These are phyloP conservation scores for Campylorhamphus procurvoides DNA, from an alignment of 2,113 vertebrate species.

Conservation along the genomic window DNA sequence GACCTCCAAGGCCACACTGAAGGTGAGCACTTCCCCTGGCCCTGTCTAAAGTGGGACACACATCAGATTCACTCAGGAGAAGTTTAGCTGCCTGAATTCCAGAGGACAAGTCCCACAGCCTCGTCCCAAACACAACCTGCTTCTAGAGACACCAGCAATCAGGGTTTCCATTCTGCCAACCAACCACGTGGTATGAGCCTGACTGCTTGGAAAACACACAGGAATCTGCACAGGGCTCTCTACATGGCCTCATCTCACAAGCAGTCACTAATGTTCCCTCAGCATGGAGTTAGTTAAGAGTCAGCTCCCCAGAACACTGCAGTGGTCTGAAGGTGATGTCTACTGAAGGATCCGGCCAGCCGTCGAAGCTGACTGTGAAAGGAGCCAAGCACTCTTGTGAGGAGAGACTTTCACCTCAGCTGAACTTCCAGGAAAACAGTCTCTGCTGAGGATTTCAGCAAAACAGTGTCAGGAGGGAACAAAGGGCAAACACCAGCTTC, in stretches of 20 bases:
- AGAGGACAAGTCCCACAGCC: not conserved
- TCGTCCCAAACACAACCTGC: not conserved
- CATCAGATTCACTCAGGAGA: not conserved
- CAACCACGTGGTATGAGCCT: not conserved
- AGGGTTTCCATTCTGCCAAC: not conserved
- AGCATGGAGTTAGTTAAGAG: not conserved
- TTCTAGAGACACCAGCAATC: not conserved
- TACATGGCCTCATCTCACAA: not conserved
- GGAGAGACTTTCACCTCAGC: conserved; percentile 4
- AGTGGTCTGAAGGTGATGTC: not conserved
- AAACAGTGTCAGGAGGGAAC: not conserved
- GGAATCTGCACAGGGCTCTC: not conserved
- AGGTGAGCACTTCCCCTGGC: not conserved
- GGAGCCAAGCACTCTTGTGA: not conserved
- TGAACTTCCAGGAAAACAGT: conserved; percentile 16
- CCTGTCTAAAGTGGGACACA: not conserved
- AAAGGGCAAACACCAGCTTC: not conserved
- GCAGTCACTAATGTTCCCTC: not conserved
- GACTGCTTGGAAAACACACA: not conserved
- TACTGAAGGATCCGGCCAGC: not conserved
- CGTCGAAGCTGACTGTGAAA: not conserved
- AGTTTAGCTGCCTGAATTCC: not conserved
- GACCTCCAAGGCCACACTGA: not conserved
- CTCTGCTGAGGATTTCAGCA: not conserved
- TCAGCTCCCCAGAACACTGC: not conserved